Conservation (phyloP, 2,797 vertebrate genomes). For the Acestrorhynchus altus region DNA sequence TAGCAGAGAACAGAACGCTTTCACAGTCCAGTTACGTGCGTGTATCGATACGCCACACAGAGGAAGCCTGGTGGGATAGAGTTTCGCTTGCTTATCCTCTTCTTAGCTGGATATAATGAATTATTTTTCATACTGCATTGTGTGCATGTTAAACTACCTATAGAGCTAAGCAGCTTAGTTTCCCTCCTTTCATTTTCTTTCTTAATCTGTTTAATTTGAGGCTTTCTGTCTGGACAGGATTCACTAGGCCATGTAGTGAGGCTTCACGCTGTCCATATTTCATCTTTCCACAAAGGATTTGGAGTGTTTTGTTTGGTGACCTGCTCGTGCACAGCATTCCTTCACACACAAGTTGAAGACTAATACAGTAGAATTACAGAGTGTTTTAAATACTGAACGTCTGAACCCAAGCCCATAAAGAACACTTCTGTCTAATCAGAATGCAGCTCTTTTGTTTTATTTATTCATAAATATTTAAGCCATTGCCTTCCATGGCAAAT, state of each 20-base stretch:
- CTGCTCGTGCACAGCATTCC: not conserved
- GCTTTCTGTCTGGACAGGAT: not conserved
- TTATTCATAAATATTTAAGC: no score
- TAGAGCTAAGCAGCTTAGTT: conserved; percentile 41
- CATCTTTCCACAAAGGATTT: not conserved
- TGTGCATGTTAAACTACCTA: conserved; percentile 44
- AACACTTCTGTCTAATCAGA: not conserved
- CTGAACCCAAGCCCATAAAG: not conserved
- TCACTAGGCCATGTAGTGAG: not conserved
- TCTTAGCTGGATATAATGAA: conserved; percentile 46
- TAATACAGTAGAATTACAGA: not conserved
- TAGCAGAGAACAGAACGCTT: not conserved
- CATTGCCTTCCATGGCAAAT: no score
- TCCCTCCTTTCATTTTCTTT: not conserved
- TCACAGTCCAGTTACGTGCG: conserved; percentile 5
- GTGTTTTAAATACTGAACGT: not conserved
- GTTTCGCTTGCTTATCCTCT: conserved; percentile 42
- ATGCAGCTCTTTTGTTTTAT: not conserved
- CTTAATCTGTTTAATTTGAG: conserved; percentile 9
- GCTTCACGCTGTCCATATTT: not conserved
- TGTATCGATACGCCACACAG: not conserved
- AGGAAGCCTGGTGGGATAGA: conserved; percentile 15
- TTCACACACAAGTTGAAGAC: not conserved
- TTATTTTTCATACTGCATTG: conserved; percentile 49
- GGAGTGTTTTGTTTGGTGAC: not conserved